Evolutionary conservation across 2,113 vertebrate species (phyloP).

Genomic region (Dunckerocampus dactyliophorus): DNA sequence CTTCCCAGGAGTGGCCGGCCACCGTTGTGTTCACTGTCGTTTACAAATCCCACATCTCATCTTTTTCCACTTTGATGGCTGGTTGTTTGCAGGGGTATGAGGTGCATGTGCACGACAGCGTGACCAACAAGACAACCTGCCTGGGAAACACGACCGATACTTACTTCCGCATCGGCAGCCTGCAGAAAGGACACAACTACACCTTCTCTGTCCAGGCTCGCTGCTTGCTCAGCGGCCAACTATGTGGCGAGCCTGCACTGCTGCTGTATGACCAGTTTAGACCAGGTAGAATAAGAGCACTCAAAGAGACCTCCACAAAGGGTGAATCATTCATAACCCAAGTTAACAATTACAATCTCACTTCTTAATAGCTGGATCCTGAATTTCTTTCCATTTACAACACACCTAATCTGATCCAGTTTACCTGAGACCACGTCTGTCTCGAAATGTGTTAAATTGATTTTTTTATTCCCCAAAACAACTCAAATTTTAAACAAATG

Average conservation of each 20-base stretch:
- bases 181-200: conserved; percentile 90
- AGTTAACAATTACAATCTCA: no score
- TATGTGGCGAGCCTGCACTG: conserved; percentile 86
- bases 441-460: no score
- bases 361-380: no score
- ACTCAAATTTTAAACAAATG: no score
- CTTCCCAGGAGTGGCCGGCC: no score
- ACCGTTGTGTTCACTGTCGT: no score
- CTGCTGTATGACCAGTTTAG: conserved; percentile 82
- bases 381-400: no score
- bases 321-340: not conserved
- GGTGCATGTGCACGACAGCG: conserved; percentile 84
- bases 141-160: conserved; percentile 94
- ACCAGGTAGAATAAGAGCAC: conserved; percentile 53
- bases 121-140: conserved; percentile 78
- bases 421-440: no score
- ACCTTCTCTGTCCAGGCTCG: conserved; percentile 88
- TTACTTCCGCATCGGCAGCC: conserved; percentile 86
- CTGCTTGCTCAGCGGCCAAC: conserved; percentile 83
- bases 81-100: conserved; percentile 82
- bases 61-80: not conserved
- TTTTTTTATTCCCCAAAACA: no score
- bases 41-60: no score
- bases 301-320: not conserved
- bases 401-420: no score